Evolutionary conservation across 1,140 invertebrate species (phyloP).

Genomic region (Stegodyphus mimosarum): DNA sequence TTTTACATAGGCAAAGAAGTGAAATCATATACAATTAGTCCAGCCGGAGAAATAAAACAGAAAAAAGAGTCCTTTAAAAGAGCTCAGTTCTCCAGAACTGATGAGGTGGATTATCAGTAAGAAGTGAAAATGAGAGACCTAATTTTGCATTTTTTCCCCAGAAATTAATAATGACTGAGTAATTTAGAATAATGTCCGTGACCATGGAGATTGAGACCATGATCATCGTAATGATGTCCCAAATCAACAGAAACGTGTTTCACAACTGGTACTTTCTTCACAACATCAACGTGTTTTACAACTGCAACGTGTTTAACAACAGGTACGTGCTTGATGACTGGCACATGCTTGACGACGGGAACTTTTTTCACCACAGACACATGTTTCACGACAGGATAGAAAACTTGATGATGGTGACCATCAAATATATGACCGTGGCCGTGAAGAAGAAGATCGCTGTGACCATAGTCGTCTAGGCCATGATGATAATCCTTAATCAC

Average conservation of each 20-base stretch:
- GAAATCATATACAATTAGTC: background rate
- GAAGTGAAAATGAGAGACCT: background rate
- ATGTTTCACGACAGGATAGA: constrained; percentile 39
- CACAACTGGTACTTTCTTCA: constrained; percentile 44
- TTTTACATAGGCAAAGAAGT: background rate
- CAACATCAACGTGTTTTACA: constrained; percentile 29
- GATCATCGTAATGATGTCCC: constrained; percentile 27
- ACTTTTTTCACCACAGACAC: constrained; percentile 39
- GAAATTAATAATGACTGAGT: constrained; percentile 4
- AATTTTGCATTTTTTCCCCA: background rate
- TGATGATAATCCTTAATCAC: constrained; percentile 24
- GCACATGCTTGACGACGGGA: constrained; percentile 42
- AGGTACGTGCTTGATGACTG: constrained; percentile 39
- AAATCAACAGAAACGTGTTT: constrained; percentile 38
- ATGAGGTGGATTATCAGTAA: background rate
- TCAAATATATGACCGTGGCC: background rate
- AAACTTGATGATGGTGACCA: constrained; percentile 36
- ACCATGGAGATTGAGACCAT: constrained; percentile 24
- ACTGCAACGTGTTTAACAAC: constrained; percentile 42
- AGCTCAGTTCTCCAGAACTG: constrained; percentile 13
- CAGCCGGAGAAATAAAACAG: background rate
- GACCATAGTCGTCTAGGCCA: background rate
- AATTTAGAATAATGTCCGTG: constrained; percentile 6
- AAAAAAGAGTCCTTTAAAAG: background rate
- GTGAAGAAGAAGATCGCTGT: constrained; percentile 1